Evolutionary conservation across 23 tunicate species (phyloP), one percentile per base, ranked within the genome.

Genomic region (Diplosoma virens): DNA sequence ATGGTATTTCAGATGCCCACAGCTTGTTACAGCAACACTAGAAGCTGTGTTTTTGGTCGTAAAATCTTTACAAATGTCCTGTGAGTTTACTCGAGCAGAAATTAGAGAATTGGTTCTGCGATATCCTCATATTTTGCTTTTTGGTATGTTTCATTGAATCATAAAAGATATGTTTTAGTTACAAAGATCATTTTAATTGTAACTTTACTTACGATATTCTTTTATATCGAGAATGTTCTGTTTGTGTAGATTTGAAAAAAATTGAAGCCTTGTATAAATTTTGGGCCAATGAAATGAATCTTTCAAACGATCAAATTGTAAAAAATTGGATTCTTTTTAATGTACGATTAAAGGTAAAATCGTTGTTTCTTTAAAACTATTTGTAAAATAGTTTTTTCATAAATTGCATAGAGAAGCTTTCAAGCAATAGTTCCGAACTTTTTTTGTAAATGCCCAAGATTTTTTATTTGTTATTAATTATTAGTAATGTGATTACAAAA

Each of bases 1-100:
- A n/a, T n/a, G n/a, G n/a, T n/a, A n/a, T 50, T 76, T 29, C 53
- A 89, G 96, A 32, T 82, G 84, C 36, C 96, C 96, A 4, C 34
- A 37, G 34, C 37, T 89, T 11, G 27, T 82, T 16, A 30, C 68
- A 26, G 45, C 66, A 27, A 20, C 53, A 0, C 26, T 77, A 22
- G 65, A 82, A 66, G 74, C 30, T 28, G 77, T 82, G 26, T 89
- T 27, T 71, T 64, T 77, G 25, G 47, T 37, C 21, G 63, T 89
- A 24, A 82, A 86, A 68, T 33, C 67, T 25, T 60, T 89, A 76
- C 84, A 89, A 78, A 34, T 48, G 11, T 89, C 96, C 16, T 89
- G 87, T 60, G 84, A 69, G 3, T 89, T 89, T 37, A 59, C 84
- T 25, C 26, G 82, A 20, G 58, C 80, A 24, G 71, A 89, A 33